Conservation (phyloP, 1,140 invertebrate genomes). For the Agrilus planipennis region DNA sequence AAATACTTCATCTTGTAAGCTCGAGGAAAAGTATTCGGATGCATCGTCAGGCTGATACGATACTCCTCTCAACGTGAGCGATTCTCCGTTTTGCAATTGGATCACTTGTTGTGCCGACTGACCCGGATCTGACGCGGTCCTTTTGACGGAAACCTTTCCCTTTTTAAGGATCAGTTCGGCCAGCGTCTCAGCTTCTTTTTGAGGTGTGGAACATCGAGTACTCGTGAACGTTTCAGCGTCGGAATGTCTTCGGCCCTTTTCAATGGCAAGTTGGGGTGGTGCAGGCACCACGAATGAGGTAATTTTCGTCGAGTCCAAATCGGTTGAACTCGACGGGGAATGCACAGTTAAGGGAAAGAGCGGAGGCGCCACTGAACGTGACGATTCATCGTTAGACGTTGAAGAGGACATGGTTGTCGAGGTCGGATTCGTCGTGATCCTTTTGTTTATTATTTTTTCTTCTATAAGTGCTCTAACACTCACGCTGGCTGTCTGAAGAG, state of each 20-base stretch:
- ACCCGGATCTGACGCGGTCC: conserved; percentile 49
- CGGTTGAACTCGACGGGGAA: conserved; percentile 34
- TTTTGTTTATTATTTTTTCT: conserved; percentile 82
- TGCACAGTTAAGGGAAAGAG: conserved; percentile 37
- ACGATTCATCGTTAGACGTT: too few species aligned
- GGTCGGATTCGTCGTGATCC: conserved; percentile 44
- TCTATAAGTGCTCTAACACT: conserved; percentile 79
- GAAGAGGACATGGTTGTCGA: conserved; percentile 35
- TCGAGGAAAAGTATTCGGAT: conserved; percentile 55
- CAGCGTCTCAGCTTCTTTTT: conserved; percentile 43
- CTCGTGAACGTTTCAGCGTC: conserved; percentile 50
- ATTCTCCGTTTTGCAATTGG: conserved; percentile 43
- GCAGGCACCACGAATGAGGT: conserved; percentile 50
- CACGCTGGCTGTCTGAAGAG: conserved; percentile 75
- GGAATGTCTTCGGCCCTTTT: conserved; percentile 48
- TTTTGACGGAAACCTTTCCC: conserved; percentile 56
- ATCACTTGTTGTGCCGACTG: conserved; percentile 43
- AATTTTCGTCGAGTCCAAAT: conserved; percentile 35
- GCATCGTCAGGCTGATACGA: conserved; percentile 51
- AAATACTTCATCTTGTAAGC: conserved; percentile 64
- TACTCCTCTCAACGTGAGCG: conserved; percentile 48
- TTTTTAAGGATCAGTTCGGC: conserved; percentile 43
- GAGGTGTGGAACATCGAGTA: conserved; percentile 41
- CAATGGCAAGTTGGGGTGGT: conserved; percentile 39
- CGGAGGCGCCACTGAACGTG: conserved; percentile 41